phyloP scores from a whole-genome alignment of 2,797 vertebrate genomes.

The Betta splendens region DNA sequence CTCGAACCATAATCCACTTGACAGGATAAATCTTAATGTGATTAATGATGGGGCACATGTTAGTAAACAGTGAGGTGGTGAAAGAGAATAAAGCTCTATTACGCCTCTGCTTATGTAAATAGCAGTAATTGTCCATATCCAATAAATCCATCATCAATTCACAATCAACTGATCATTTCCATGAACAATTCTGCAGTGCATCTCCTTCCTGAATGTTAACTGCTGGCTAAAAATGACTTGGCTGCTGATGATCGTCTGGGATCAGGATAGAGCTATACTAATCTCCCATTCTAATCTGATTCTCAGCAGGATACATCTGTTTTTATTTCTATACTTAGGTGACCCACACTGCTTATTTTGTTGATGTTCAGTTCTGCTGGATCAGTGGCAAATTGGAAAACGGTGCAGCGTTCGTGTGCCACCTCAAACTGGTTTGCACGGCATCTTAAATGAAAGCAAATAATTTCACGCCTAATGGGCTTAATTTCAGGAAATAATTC shows the following conservation, averaged over 20 bases:
- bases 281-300: constrained; percentile 75
- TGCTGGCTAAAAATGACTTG: constrained; percentile 19
- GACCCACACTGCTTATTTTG: constrained; percentile 68
- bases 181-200: constrained; percentile 2
- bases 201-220: constrained; percentile 38
- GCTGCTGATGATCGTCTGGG: constrained; percentile 27
- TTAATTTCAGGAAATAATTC: constrained; percentile 81
- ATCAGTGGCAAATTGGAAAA: constrained; percentile 76
- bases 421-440: constrained; percentile 77
- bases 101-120: constrained; percentile 30
- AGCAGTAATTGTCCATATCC: constrained; percentile 3
- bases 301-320: constrained; percentile 67
- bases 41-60: background rate
- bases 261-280: constrained; percentile 67
- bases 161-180: constrained; percentile 16
- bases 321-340: constrained; percentile 75
- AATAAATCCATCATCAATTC: constrained; percentile 13
- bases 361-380: constrained; percentile 68
- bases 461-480: constrained; percentile 81
- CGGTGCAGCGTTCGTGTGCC: constrained; percentile 56
- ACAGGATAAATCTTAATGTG: background rate
- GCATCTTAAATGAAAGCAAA: constrained; percentile 80
- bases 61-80: background rate
- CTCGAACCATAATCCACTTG: constrained; percentile 5
- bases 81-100: background rate